phyloP scores from a whole-genome alignment of 1,140 invertebrate genomes.

The Episyrphus balteatus region DNA sequence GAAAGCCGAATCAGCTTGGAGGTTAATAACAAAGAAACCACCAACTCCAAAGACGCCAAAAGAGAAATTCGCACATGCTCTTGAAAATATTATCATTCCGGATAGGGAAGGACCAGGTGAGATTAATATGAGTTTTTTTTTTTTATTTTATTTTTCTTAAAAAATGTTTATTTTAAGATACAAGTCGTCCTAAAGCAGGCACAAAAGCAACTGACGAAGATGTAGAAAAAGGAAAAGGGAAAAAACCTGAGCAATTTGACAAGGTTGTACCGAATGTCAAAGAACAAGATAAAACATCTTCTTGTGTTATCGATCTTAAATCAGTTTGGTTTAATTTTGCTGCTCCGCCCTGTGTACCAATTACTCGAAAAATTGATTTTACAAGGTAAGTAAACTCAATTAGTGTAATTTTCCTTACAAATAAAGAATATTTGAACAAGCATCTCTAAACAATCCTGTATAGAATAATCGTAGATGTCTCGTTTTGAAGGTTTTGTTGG shows the following conservation, averaged over 20 bases:
- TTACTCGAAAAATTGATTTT: constrained; percentile 89
- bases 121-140: background rate
- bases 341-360: constrained; percentile 85
- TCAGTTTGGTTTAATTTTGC: constrained; percentile 96
- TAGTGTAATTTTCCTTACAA: no score
- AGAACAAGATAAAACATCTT: constrained; percentile 47
- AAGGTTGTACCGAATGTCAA: constrained; percentile 29
- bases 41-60: constrained; percentile 33
- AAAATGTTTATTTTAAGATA: background rate
- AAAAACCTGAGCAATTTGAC: constrained; percentile 22
- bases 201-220: constrained; percentile 25
- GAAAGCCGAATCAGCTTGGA: constrained; percentile 30
- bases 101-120: constrained; percentile 9
- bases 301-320: constrained; percentile 75
- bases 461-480: no score
- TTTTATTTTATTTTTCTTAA: background rate
- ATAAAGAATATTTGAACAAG: no score
- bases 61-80: constrained; percentile 24
- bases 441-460: no score
- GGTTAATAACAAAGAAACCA: constrained; percentile 28
- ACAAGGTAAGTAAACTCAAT: constrained; percentile 60
- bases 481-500: no score
- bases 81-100: constrained; percentile 16
- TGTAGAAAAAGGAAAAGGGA: constrained; percentile 20
- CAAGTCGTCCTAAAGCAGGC: constrained; percentile 16